A percentile compares a stretch with the other conserved stretches of the same genome.
phyloP scores from a whole-genome alignment of 2,113 vertebrate species.

The Ahaetulla prasina region DNA sequence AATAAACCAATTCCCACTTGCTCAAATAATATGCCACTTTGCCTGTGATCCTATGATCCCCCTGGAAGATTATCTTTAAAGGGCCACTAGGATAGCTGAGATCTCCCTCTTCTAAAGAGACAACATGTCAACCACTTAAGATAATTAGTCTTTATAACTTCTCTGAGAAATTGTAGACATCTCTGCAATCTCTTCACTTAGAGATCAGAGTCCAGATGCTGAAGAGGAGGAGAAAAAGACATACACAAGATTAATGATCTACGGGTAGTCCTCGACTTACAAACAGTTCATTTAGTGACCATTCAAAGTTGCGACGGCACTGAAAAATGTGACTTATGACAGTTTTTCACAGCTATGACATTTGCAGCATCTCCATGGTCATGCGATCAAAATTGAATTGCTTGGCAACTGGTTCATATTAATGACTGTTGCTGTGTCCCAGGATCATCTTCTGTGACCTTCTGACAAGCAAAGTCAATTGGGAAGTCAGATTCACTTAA shows the following conservation, averaged over 20 bases:
- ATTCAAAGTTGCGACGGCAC: not conserved
- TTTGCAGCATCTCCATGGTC: not conserved
- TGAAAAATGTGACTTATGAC: not conserved
- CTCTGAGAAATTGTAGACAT: not conserved
- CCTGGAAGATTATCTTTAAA: not conserved
- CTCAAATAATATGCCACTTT: no score
- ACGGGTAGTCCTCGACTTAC: not conserved
- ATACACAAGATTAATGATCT: not conserved
- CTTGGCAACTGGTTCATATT: not conserved
- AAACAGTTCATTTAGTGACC: not conserved
- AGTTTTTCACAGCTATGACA: not conserved
- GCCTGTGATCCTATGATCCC: not conserved
- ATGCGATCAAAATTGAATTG: not conserved
- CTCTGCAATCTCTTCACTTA: not conserved
- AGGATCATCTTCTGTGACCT: not conserved
- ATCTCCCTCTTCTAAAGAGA: not conserved
- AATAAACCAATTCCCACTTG: not conserved
- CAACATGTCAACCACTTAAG: not conserved
- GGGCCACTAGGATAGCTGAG: not conserved
- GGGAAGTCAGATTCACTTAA: not conserved
- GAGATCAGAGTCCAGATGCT: not conserved
- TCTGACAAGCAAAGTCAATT: not conserved
- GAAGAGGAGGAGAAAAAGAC: not conserved
- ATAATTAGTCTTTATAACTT: not conserved
- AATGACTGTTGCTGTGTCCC: not conserved